These are phyloP conservation scores for Toxostoma redivivum DNA, from an alignment of 2,113 vertebrate species.

Conservation along the genomic window DNA sequence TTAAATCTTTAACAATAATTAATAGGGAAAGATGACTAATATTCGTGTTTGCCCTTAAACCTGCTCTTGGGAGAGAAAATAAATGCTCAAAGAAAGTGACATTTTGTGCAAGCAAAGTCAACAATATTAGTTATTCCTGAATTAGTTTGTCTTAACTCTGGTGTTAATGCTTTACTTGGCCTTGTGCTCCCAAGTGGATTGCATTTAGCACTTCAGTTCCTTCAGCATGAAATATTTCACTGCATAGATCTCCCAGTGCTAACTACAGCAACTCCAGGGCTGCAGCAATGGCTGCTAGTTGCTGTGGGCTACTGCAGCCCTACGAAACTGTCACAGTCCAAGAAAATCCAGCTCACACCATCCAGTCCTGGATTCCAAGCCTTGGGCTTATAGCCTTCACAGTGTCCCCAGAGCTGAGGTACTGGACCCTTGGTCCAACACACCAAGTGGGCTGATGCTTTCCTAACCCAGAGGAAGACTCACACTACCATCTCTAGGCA, in stretches of 20 bases:
- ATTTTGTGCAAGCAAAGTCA: slow-evolving; percentile 46
- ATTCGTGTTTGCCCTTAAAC: slow-evolving; percentile 67
- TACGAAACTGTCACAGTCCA: neutral
- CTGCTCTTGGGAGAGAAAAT: neutral
- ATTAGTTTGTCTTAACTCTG: slow-evolving; percentile 54
- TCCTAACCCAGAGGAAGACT: neutral
- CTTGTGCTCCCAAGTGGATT: slow-evolving; percentile 32
- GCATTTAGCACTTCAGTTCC: slow-evolving; percentile 27
- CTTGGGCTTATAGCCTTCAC: neutral
- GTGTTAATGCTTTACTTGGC: slow-evolving; percentile 72
- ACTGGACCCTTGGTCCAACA: neutral
- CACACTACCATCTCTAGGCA: neutral
- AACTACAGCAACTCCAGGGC: neutral
- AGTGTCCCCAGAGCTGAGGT: neutral
- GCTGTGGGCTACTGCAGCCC: neutral
- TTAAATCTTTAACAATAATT: slow-evolving; percentile 83
- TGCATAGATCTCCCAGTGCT: neutral
- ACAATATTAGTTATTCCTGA: slow-evolving; percentile 53
- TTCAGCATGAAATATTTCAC: neutral
- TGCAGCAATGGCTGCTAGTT: neutral
- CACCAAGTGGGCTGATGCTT: neutral
- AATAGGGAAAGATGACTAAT: slow-evolving; percentile 75
- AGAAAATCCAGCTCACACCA: neutral
- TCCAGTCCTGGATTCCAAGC: neutral
- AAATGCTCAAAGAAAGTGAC: slow-evolving; percentile 45